Evolutionary conservation across 2,797 vertebrate genomes (phyloP), one percentile per base, ranked within the genome.

Genomic region (Pseudochaenichthys georgianus): DNA sequence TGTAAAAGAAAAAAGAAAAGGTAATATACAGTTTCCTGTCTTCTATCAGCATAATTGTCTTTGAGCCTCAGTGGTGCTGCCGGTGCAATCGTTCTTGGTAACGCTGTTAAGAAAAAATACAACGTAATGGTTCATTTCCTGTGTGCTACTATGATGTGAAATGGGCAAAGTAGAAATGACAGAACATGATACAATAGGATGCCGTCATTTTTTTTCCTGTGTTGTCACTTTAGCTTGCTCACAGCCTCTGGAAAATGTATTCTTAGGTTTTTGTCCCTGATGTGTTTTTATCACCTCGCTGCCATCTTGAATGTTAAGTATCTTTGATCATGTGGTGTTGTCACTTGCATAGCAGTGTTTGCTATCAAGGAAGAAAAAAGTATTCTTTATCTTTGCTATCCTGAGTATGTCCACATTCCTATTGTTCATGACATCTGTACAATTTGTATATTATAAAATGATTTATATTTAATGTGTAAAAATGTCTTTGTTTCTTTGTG

Each of bases 391-490:
- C 84, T 91, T 87, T 83, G 81, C 82, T 88, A 82, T 91, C 71
- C 77, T 68, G 61, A 80, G 79, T 89, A 68, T 84, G 90, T 90
- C 80, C 78, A 88, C 82, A 80, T 92, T 89, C 88, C 87, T 91
- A 84, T 84, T 91, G 90, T 90, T 91, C 81, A 91, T 91, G 92
- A 90, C 92, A 93, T 93, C 92, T 96, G 95, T 95, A 96, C 90
- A 96, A 96, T 95, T 94, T 96, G 95, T 96, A 96, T 94, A 94
- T 94, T 94, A 96, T 94, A 96, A 95, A 95, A 94, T 92, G 94
- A 95, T 96, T 96, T 95, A 95, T 95, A 95, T 95, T 95, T 96
- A 94, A 93, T 93, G 92, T 94, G 87, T 83, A 87, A 82, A 89
- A 1, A 66, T 80, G 87, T 90, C 86, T 69, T 85, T 60, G 82